Evolutionary conservation across 30 jellyfish, hydroid and myxozoan genomes (phyloP), one percentile per base, ranked within the genome.

Genomic region (Mastigias papua): DNA sequence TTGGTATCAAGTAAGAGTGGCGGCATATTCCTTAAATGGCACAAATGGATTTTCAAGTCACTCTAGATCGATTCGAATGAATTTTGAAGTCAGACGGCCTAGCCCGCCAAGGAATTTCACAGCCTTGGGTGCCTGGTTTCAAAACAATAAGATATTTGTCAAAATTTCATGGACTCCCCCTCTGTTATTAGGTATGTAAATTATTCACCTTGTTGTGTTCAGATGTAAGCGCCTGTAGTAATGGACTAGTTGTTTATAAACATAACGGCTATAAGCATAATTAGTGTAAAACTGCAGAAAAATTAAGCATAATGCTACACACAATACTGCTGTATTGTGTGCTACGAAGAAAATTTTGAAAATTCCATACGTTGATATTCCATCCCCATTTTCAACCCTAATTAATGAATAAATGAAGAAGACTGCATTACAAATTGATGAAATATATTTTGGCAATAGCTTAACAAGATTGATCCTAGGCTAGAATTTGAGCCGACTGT

Each of bases 1-100:
- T 22, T 89, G 92, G 89, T 80, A 89, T 29, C 97, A 89, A 57
- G 51, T 89, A 25, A 80, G 93, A 19, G 92, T 89, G 19, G 60
- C 76, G 0, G 97, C 89, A 0, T 73, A 48, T 51, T 78, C 88
- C 1, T 26, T 58, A 54, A 67, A 89, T 79, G 97, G 97, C 23
- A 48, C 90, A 0, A 78, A 81, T 35, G 97, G 97, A 34, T 80
- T 8, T 3, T 69, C 90, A 26, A 61, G 69, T 67, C 89, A 75
- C 10, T 76, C 92, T 33, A 2, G 65, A 0, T 27, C 73, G 1
- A n/a, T 79, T 5, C 72, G 77, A 35, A 60, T 89, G 29, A 70
- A 89, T 25, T 27, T 70, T 25, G 76, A 34, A 21, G 26, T 80
- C 16, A 76, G 90, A 16, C 62, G 80, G 66, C 97, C 97, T 20